Conservation (phyloP, 2,888 invertebrate genomes). For the Hypsopygia costalis region DNA sequence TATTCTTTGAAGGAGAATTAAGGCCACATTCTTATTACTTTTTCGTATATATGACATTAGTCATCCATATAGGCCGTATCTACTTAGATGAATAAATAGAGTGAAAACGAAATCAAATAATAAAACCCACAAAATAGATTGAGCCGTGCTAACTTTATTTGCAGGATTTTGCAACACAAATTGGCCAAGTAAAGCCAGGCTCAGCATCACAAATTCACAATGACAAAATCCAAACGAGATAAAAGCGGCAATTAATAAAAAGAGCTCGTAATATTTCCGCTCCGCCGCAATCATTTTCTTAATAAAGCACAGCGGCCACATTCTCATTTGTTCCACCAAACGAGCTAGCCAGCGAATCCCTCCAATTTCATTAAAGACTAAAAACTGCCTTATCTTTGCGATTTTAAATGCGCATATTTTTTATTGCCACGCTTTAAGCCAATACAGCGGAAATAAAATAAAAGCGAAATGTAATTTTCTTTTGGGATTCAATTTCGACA, state of each 20-base stretch:
- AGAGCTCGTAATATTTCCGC: conserved; percentile 12
- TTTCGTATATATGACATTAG: too few relatives aligned
- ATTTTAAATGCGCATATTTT: conserved; percentile 36
- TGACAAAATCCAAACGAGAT: conserved; percentile 10
- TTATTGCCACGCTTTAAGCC: conserved; percentile 24
- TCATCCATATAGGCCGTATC: too few relatives aligned
- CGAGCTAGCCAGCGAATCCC: conserved; percentile 23
- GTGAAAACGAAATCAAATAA: too few relatives aligned
- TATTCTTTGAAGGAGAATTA: too few relatives aligned
- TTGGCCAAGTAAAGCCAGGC: background rate
- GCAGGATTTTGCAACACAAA: too few relatives aligned
- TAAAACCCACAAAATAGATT: background rate
- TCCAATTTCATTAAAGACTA: conserved; percentile 31
- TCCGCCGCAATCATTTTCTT: conserved; percentile 12
- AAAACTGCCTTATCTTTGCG: conserved; percentile 26
- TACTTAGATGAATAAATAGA: too few relatives aligned
- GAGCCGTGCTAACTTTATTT: too few relatives aligned
- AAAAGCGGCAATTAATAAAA: conserved; percentile 11
- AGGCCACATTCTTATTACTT: too few relatives aligned
- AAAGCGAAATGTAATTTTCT: conserved; percentile 33
- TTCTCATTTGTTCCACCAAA: conserved; percentile 27
- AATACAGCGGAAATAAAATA: conserved; percentile 31
- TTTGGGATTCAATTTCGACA: conserved; percentile 27
- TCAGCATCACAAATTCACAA: conserved; percentile 6
- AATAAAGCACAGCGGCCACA: conserved; percentile 17